phyloP scores from a whole-genome alignment of 2,888 invertebrate genomes.

The Epirrita christyi region DNA sequence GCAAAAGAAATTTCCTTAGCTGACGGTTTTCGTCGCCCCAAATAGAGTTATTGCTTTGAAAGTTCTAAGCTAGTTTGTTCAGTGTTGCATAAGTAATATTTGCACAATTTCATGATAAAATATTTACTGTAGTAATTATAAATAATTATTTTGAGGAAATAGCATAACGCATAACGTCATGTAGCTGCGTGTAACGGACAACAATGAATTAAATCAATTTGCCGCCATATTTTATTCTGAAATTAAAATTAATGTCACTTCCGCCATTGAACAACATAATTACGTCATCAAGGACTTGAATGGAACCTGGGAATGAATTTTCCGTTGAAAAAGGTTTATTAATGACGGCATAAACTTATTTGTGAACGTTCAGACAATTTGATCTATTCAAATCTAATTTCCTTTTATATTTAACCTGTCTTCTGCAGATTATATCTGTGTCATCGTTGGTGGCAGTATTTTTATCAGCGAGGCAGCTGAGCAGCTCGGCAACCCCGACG shows the following conservation, averaged over 20 bases:
- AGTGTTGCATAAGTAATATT: no score
- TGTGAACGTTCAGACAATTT: conserved; percentile 55
- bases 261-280: conserved; percentile 31
- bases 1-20: conserved; percentile 72
- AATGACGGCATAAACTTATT: conserved; percentile 47
- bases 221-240: conserved; percentile 32
- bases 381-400: conserved; percentile 76
- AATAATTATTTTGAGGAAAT: no score
- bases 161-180: conserved; percentile 13
- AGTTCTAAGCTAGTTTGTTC: conserved; percentile 45
- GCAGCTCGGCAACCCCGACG: conserved; percentile 61
- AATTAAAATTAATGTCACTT: conserved; percentile 33
- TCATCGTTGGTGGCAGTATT: conserved; percentile 63
- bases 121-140: no score
- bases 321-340: conserved; percentile 22
- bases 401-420: conserved; percentile 76
- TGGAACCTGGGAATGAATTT: conserved; percentile 25
- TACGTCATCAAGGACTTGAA: conserved; percentile 32
- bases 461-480: conserved; percentile 66
- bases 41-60: conserved; percentile 71
- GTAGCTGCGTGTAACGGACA: conserved; percentile 21
- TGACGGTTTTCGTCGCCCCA: conserved; percentile 63
- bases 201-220: conserved; percentile 39
- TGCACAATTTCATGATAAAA: no score
- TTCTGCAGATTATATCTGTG: conserved; percentile 74